Conservation (phyloP, 2,797 vertebrate species). For the Pipistrellus nathusii region DNA sequence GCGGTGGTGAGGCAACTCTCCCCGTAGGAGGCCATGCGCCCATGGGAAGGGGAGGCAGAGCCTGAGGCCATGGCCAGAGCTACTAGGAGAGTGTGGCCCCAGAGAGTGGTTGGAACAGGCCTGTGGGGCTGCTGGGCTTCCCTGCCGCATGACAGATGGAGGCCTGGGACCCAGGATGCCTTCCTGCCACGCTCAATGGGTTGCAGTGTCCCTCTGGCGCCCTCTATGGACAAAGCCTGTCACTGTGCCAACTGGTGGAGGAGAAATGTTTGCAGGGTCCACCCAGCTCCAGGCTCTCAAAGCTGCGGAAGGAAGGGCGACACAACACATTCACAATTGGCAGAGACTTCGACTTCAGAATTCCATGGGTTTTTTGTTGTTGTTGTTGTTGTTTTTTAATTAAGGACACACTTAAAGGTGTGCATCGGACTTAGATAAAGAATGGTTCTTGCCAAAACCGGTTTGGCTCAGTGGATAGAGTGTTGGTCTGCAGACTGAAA, state of each 20-base stretch:
- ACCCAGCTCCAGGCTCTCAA: neutral
- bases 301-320: neutral
- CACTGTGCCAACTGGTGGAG: neutral
- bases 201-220: neutral
- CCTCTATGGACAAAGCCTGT: neutral
- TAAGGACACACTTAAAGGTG: too few species aligned
- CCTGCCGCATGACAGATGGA: neutral
- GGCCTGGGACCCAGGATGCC: neutral
- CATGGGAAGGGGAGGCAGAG: neutral
- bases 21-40: too few species aligned
- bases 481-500: too few species aligned
- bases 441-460: too few species aligned
- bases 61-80: too few species aligned
- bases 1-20: neutral
- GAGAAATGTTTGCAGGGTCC: neutral
- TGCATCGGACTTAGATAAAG: too few species aligned
- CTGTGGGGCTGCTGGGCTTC: neutral
- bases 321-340: neutral
- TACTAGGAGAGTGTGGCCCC: too few species aligned
- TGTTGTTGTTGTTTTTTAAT: too few species aligned
- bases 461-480: too few species aligned
- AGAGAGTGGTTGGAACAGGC: neutral
- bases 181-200: neutral
- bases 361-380: too few species aligned
- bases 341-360: neutral